phyloP scores from a whole-genome alignment of 2,797 vertebrate species.

The Pagetopsis macropterus region DNA sequence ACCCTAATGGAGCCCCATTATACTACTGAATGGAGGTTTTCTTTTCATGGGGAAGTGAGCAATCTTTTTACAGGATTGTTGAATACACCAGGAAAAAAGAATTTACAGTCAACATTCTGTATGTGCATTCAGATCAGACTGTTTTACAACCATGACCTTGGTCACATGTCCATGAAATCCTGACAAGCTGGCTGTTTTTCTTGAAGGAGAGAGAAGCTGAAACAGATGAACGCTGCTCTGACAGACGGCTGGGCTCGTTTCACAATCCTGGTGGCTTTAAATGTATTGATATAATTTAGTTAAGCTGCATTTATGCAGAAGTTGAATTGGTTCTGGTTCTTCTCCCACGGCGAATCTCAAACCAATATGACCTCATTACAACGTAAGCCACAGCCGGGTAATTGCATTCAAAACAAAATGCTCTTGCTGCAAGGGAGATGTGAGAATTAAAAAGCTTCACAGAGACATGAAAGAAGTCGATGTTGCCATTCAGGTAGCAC shows the following conservation, averaged over 20 bases:
- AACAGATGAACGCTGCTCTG: neutral
- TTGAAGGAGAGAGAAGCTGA: slow-evolving; percentile 10
- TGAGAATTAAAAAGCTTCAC: slow-evolving; percentile 25
- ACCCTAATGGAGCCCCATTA: slow-evolving; percentile 63
- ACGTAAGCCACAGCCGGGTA: slow-evolving; percentile 60
- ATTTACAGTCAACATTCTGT: slow-evolving; percentile 31
- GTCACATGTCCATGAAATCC: slow-evolving; percentile 27
- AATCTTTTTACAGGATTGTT: slow-evolving; percentile 14
- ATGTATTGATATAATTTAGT: slow-evolving; percentile 38
- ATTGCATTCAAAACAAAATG: slow-evolving; percentile 59
- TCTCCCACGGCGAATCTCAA: slow-evolving; percentile 53
- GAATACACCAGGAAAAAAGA: slow-evolving; percentile 8
- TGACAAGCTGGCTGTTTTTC: slow-evolving; percentile 6
- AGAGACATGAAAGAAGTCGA: neutral
- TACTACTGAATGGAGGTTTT: slow-evolving; percentile 35
- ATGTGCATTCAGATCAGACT: neutral
- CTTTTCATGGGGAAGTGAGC: slow-evolving; percentile 28
- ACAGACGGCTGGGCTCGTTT: slow-evolving; percentile 21
- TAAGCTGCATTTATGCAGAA: slow-evolving; percentile 44
- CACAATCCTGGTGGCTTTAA: slow-evolving; percentile 34
- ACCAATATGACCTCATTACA: slow-evolving; percentile 70
- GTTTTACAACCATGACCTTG: slow-evolving; percentile 50
- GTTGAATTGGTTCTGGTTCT: slow-evolving; percentile 54
- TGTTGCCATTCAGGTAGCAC: slow-evolving; percentile 7
- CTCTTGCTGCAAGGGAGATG: slow-evolving; percentile 50